Evolutionary conservation across 2,113 vertebrate species (phyloP).

Genomic region (Acanthisitta chloris): DNA sequence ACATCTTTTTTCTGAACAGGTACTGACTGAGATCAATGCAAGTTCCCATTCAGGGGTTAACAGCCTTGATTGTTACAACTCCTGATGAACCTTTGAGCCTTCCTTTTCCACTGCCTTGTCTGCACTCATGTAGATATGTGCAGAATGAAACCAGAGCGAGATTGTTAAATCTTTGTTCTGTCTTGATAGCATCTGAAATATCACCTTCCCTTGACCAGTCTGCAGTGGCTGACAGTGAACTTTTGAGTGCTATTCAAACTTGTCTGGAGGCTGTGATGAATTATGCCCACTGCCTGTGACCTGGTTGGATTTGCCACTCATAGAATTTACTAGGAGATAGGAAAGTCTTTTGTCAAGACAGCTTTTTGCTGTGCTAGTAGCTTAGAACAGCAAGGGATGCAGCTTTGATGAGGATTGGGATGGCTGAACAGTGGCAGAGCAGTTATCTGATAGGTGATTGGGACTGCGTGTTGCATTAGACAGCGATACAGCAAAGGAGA

Average conservation of each 20-base stretch:
- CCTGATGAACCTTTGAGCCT: not conserved
- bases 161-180: not conserved
- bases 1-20: not conserved
- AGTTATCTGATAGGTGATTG: not conserved
- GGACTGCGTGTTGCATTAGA: not conserved
- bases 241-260: not conserved
- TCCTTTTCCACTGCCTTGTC: not conserved
- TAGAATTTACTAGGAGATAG: not conserved
- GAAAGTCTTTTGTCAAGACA: not conserved
- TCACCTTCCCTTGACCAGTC: not conserved
- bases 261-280: not conserved
- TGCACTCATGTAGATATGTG: not conserved
- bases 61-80: not conserved
- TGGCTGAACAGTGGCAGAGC: not conserved
- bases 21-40: fast-evolving
- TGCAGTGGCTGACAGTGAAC: not conserved
- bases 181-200: not conserved
- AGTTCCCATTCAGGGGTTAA: not conserved
- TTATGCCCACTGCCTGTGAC: not conserved
- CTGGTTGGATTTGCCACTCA: not conserved
- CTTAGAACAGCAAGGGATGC: not conserved
- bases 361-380: not conserved
- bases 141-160: not conserved
- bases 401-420: not conserved
- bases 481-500: not conserved